Evolutionary conservation across 2,888 invertebrate genomes (phyloP).

Genomic region (Caenorhabditis angaria): DNA sequence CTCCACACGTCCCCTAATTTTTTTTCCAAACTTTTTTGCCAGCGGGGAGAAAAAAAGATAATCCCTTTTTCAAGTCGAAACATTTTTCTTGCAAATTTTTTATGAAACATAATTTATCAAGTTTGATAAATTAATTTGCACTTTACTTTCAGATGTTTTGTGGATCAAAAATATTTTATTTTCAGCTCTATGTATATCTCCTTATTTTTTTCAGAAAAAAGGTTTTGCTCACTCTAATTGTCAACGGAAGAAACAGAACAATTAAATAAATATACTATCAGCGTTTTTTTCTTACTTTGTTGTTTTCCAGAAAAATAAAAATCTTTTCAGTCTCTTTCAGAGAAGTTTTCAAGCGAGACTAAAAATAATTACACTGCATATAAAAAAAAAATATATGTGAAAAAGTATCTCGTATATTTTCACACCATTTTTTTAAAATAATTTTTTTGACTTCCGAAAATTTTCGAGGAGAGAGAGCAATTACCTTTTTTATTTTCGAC

Average conservation of each 20-base stretch:
- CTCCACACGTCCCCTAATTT: too few species aligned
- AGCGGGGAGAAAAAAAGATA: too few species aligned
- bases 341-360: not conserved
- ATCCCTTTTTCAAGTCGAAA: too few species aligned
- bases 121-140: too few species aligned
- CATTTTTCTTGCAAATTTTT: too few species aligned
- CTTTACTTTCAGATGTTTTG: too few species aligned
- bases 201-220: not conserved
- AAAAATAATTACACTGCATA: conserved; percentile 4
- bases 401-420: not conserved
- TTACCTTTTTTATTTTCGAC: not conserved
- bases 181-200: too few species aligned
- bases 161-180: too few species aligned
- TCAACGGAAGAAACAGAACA: not conserved
- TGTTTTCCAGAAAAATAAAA: not conserved
- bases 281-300: not conserved
- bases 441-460: not conserved
- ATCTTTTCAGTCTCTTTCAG: too few species aligned
- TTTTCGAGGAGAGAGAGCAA: not conserved
- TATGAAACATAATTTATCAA: too few species aligned
- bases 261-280: not conserved
- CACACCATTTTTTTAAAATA: not conserved
- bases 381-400: not conserved
- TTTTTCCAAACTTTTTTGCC: too few species aligned
- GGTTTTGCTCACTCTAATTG: not conserved